Evolutionary conservation across 2,797 vertebrate genomes (phyloP), one percentile per base, ranked within the genome.

Genomic region (Fundulus diaphanus): DNA sequence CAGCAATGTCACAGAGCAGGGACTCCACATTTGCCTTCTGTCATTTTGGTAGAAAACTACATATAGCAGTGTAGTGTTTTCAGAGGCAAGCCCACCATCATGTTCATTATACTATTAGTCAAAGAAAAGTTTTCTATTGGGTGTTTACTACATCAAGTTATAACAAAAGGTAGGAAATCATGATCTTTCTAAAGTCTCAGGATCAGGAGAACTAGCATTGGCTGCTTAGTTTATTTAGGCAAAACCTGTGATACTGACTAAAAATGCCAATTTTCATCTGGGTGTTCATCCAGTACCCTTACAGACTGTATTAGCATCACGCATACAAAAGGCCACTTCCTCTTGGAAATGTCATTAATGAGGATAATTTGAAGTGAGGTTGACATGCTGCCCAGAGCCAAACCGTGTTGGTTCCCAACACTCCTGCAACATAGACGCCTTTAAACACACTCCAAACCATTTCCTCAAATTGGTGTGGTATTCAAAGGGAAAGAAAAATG

Each of bases 341-440:
- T 85, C 66, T 93, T 74, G 83, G 89, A 92, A 89, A 85, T 87
- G 87, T 90, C 68, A 82, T 93, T 94, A 94, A 94, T 94, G 90
- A 92, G 92, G 88, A 93, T 94, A 91, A 94, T 94, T 94, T 92
- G 84, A 90, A 93, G 85, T 84, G 90, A 91, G 90, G 92, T 92
- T 92, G 89, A 92, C 83, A 83, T 78, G 79, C 70, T 85, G 85
- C 84, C 8, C 3, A 1, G 74, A 84, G 92, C 94, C 93, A 94
- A 94, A 92, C 87, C 90, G 79, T 80, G 76, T 85, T 88, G 86
- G 85, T 90, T 93, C 86, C 89, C 89, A 90, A 92, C 73, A 83
- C 83, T 88, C 81, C 83, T 88, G 84, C 81, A 85, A 80, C 85
- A 76, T 51, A 79, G 78, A 90, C 61, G 79, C 81, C 88, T 92